These are phyloP conservation scores for Rotaria macrura DNA, from an alignment of 2,888 invertebrate genomes.

Conservation along the genomic window DNA sequence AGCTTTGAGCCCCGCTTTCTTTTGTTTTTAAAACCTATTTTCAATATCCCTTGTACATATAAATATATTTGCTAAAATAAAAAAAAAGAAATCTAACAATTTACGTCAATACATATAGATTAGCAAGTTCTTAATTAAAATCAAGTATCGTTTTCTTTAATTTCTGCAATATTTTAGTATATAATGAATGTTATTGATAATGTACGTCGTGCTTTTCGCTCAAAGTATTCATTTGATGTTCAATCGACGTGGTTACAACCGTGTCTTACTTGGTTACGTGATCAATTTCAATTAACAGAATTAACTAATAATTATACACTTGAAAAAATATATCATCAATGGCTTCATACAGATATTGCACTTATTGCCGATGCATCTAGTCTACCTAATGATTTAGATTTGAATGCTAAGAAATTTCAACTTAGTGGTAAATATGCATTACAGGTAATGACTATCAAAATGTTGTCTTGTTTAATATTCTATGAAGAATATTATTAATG, in stretches of 20 bases:
- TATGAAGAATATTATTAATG: too few relatives aligned
- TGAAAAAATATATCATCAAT: not conserved
- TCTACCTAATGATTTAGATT: not conserved
- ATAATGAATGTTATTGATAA: not conserved
- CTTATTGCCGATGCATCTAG: not conserved
- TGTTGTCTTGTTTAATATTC: too few relatives aligned
- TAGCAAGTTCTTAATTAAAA: too few relatives aligned
- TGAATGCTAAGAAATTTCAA: not conserved
- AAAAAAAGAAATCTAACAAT: too few relatives aligned
- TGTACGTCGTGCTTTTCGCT: not conserved
- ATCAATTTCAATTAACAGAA: not conserved
- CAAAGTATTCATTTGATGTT: not conserved
- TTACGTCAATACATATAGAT: too few relatives aligned
- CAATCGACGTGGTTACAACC: not conserved
- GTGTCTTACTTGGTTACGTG: not conserved
- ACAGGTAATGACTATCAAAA: too few relatives aligned
- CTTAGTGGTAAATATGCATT: slow-evolving; percentile 1
- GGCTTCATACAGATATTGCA: not conserved
- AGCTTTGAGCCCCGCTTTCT: not conserved
- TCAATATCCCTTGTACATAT: not conserved
- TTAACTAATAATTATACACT: slow-evolving; percentile 13
- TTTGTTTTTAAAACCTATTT: not conserved
- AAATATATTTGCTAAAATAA: not conserved
- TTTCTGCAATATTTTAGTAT: not conserved
- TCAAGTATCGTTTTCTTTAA: not conserved